These are phyloP conservation scores for Drymodes brunneopygia DNA, from an alignment of 2,113 vertebrate genomes.

Conservation along the genomic window DNA sequence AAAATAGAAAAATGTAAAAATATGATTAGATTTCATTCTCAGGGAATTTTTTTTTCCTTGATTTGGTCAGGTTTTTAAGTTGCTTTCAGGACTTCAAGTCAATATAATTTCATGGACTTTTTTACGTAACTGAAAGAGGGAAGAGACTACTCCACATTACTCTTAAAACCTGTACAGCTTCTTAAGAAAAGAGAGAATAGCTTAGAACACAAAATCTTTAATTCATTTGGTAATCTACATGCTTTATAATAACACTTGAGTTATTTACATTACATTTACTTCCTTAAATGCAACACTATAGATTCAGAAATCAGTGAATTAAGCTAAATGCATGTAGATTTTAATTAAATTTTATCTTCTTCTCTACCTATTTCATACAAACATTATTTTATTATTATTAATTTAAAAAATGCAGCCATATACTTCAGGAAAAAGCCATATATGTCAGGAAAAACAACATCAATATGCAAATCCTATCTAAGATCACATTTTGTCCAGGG, in stretches of 20 bases:
- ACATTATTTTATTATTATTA: not conserved
- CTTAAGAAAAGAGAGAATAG: not conserved
- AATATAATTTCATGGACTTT: not conserved
- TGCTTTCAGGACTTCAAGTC: not conserved
- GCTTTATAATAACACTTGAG: not conserved
- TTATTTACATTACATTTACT: not conserved
- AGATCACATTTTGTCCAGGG: not conserved
- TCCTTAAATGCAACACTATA: not conserved
- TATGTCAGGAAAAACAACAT: not conserved
- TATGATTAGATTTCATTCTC: not conserved
- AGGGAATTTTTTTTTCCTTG: not conserved
- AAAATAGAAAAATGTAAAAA: not conserved
- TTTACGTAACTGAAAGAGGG: not conserved
- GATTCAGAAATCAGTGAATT: not conserved
- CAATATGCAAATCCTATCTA: not conserved
- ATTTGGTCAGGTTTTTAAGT: not conserved
- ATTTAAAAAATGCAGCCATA: not conserved
- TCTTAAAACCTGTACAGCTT: not conserved
- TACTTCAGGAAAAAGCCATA: not conserved
- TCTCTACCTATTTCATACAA: not conserved
- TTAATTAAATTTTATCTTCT: not conserved
- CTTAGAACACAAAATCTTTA: not conserved
- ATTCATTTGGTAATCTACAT: not conserved
- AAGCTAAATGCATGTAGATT: not conserved
- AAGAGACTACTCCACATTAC: not conserved